Base-by-base conservation (phyloP, 2,888 invertebrate genomes). In the Nemapogon koenigi region DNA sequence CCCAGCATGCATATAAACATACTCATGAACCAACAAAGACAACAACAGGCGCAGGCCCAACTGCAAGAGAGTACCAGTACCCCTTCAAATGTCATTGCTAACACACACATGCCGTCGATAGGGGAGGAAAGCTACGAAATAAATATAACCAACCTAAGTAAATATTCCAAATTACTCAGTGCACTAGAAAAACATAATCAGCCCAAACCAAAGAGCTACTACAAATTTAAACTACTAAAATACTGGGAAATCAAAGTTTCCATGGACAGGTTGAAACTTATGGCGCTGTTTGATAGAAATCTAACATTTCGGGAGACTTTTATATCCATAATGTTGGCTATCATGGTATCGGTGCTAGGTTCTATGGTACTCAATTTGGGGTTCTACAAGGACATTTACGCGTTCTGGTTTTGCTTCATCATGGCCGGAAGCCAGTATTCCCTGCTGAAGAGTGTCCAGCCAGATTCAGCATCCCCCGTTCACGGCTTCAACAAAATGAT, bases 381-480 rank as follows among this genome's bases (percentile, higher is more conserved):
- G 35, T 91, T 95, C 62, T 98, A 94, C 72, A 87, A 87, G 51
- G 98, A 99, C 62, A 84, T 97, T 38, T 90, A 89, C 53, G 92
- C 97, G 11, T 93, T 98, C 63, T 81, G 96, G 57, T 95, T 99
- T 67, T 97, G 97, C 72, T 91, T 97, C 51, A 93, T 97, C n/a
- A 94, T 97, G 52, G 98, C 98, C 1, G 91, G 96, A 11, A 95
- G 97, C 55, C 99, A 99, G 67, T 99, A 98, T 68, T 97, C 96
- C 0, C 75, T 98, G 47, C 72, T 97, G 46, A 98, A 97, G 75
- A 97, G 97, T 49, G 99, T 99, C 1, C 99, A 99, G 59, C 99
- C 99, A 0, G 99, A 99, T 68, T 96, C 98, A 0, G 92, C 98
- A 0, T 98, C 98, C 2, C 98, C 99, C 0, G 96, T 97, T 26